Conservation (phyloP, 2,797 vertebrate species). For the Emys orbicularis region DNA sequence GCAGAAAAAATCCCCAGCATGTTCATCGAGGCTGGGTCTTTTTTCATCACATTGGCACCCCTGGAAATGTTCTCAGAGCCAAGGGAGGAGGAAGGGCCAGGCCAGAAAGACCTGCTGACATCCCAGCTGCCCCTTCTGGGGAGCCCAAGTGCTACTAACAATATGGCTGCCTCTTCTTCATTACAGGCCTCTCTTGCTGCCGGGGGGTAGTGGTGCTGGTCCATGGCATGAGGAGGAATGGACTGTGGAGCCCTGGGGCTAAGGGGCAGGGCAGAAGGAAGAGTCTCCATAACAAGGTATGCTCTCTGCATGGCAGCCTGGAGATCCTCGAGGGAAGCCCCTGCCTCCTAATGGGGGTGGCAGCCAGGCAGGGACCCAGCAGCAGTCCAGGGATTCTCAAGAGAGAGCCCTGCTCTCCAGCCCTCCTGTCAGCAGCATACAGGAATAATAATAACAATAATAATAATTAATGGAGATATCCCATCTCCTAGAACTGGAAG, state of each 20-base stretch:
- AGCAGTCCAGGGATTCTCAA: not conserved
- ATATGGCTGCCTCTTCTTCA: not conserved
- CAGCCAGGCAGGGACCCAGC: not conserved
- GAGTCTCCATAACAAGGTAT: not conserved
- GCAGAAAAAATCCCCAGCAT: not conserved
- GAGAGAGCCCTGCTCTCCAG: not conserved
- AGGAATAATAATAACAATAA: too few relatives aligned
- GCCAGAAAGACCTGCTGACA: not conserved
- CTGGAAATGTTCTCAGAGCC: not conserved
- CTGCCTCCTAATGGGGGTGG: not conserved
- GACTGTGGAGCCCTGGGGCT: not conserved
- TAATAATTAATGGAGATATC: too few relatives aligned
- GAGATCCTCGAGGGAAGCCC: not conserved
- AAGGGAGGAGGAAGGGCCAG: not conserved
- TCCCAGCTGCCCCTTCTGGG: not conserved
- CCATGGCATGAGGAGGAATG: not conserved
- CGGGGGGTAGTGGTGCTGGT: not conserved
- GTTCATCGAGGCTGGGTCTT: not conserved
- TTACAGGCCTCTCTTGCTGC: not conserved
- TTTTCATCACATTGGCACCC: not conserved
- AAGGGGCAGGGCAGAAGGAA: not conserved
- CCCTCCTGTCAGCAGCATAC: not conserved
- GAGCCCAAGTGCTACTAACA: not conserved
- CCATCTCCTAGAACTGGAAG: too few relatives aligned
- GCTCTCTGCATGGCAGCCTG: not conserved